Percentiles rank a stretch among this genome's conserved stretches.
Conservation (phyloP, 2,797 vertebrate species). For the Poecilia wingei region DNA sequence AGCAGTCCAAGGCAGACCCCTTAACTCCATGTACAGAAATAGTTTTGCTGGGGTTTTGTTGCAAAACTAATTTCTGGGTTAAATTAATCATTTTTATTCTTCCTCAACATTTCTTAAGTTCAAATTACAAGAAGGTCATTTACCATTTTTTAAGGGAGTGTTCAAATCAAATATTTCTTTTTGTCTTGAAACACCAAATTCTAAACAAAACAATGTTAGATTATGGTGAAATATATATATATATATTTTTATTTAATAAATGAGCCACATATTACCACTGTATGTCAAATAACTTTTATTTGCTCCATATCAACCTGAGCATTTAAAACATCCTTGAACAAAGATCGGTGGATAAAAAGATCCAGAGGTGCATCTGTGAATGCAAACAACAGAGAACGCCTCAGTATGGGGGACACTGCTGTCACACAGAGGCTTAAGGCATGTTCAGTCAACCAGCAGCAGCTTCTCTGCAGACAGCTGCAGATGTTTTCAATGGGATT, state of each 20-base stretch:
- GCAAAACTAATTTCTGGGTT: neutral
- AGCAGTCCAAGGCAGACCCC: neutral
- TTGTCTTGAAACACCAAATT: neutral
- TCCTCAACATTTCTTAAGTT: neutral
- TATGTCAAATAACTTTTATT: conserved; percentile 8
- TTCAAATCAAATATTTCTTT: neutral
- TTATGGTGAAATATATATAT: neutral
- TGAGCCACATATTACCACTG: neutral
- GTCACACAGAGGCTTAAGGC: neutral
- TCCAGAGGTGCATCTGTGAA: neutral
- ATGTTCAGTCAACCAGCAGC: neutral
- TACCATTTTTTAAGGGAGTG: neutral
- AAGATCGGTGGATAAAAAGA: no score
- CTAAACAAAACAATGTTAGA: neutral
- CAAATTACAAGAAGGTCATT: neutral
- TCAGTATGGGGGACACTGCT: neutral
- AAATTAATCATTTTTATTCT: neutral
- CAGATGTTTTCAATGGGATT: neutral
- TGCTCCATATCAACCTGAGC: neutral
- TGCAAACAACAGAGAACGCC: neutral
- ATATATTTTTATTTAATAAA: neutral
- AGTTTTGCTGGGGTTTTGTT: neutral
- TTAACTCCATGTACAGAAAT: neutral
- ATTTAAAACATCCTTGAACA: conserved; percentile 8
- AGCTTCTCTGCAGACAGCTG: neutral